Percentiles rank a stretch among this genome's conserved stretches.
These are phyloP conservation scores for Kryptolebias marmoratus DNA, from an alignment of 2,113 vertebrate species.

Conservation along the genomic window DNA sequence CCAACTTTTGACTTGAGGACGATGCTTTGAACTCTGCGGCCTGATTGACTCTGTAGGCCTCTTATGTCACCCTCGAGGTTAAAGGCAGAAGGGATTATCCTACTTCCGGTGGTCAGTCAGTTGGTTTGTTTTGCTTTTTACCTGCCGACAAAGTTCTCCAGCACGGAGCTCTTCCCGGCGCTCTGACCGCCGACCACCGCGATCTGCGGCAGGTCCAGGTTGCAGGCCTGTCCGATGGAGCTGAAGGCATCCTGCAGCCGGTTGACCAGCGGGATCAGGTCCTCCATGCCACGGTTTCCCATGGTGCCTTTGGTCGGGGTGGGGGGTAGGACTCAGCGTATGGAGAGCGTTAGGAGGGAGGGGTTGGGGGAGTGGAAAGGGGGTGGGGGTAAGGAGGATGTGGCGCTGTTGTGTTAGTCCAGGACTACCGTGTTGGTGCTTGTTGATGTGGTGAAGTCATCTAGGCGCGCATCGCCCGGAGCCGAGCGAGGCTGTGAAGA, in stretches of 20 bases:
- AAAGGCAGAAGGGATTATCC: conserved; percentile 65
- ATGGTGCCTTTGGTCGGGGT: conserved; percentile 71
- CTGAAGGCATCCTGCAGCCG: conserved; percentile 94
- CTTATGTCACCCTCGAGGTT: conserved; percentile 71
- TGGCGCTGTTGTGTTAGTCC: conserved; percentile 67
- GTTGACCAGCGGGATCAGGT: conserved; percentile 92
- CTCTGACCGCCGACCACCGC: conserved; percentile 92
- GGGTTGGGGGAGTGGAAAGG: not conserved
- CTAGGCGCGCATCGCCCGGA: conserved; percentile 70
- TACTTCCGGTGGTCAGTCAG: conserved; percentile 61
- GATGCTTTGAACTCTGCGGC: conserved; percentile 54
- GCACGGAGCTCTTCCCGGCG: conserved; percentile 90
- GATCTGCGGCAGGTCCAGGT: conserved; percentile 91
- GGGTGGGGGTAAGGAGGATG: conserved; percentile 23
- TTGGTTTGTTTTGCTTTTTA: conserved; percentile 42
- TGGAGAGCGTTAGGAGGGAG: not conserved
- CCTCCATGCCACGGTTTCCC: conserved; percentile 91
- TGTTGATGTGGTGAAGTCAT: conserved; percentile 77
- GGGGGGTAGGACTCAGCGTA: conserved; percentile 59
- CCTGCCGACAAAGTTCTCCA: conserved; percentile 92
- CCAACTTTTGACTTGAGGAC: conserved; percentile 8
- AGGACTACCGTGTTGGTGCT: conserved; percentile 67
- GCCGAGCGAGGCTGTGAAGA: conserved; percentile 47
- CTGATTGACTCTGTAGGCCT: conserved; percentile 53
- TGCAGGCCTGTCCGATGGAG: conserved; percentile 89